Conservation (phyloP, 2,888 invertebrate genomes). For the Nemapogon koenigi region DNA sequence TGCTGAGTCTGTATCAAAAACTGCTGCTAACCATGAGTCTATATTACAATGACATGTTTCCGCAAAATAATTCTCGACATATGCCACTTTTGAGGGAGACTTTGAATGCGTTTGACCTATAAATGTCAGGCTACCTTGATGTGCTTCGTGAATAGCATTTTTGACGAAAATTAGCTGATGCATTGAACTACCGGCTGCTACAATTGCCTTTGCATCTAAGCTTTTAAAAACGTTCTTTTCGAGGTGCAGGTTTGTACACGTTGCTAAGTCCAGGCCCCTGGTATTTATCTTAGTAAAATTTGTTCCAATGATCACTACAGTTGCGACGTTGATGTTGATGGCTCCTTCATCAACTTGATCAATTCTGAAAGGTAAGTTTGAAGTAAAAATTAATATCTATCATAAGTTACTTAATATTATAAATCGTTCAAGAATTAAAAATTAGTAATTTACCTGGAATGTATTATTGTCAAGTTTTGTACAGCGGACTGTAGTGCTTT, state of each 20-base stretch:
- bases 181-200: conserved; percentile 48
- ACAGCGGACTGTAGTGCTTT: conserved; percentile 70
- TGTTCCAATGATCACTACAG: conserved; percentile 65
- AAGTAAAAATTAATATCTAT: background rate
- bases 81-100: conserved; percentile 44
- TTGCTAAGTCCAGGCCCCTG: conserved; percentile 68
- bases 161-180: conserved; percentile 63
- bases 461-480: conserved; percentile 68
- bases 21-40: conserved; percentile 59
- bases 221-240: conserved; percentile 70
- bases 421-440: background rate
- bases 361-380: conserved; percentile 55
- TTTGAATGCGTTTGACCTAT: conserved; percentile 57
- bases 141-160: conserved; percentile 46
- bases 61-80: conserved; percentile 69
- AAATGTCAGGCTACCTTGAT: conserved; percentile 63
- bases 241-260: conserved; percentile 70
- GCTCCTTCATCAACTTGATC: conserved; percentile 67
- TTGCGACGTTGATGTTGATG: conserved; percentile 69
- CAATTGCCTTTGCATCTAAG: conserved; percentile 61
- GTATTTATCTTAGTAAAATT: conserved; percentile 65
- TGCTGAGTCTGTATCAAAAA: conserved; percentile 41
- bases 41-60: conserved; percentile 70
- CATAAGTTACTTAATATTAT: conserved; percentile 15
- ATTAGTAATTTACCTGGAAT: conserved; percentile 58